These are phyloP conservation scores for Lophius piscatorius DNA, from an alignment of 2,113 vertebrate species.

Conservation along the genomic window DNA sequence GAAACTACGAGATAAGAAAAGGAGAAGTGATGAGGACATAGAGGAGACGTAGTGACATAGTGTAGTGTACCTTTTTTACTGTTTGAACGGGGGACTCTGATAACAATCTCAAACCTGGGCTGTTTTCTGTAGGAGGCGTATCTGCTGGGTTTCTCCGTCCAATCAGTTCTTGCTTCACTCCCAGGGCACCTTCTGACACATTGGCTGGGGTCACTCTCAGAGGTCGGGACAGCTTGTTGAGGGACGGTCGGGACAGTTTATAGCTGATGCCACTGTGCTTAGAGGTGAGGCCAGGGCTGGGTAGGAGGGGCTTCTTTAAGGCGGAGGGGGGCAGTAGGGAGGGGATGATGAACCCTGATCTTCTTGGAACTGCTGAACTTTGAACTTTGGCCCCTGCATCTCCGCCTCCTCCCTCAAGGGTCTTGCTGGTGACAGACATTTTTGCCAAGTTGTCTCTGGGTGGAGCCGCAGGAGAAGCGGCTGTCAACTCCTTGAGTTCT, in stretches of 20 bases:
- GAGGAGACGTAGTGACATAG: no score
- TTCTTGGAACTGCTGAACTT: not conserved
- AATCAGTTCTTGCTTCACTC: constrained; percentile 7
- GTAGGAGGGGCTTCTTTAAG: constrained; percentile 85
- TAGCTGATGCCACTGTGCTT: constrained; percentile 83
- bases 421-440: constrained; percentile 20
- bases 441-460: constrained; percentile 29
- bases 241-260: constrained; percentile 85
- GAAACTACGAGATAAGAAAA: no score
- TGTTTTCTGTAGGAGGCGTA: constrained; percentile 36
- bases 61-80: no score
- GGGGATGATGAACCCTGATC: not conserved
- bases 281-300: constrained; percentile 64
- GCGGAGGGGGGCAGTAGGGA: constrained; percentile 42
- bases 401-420: constrained; percentile 4
- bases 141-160: constrained; percentile 24
- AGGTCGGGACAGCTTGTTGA: constrained; percentile 81
- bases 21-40: no score
- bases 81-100: not conserved
- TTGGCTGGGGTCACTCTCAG: constrained; percentile 32
- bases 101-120: constrained; percentile 46
- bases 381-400: constrained; percentile 8
- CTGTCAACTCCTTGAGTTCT: constrained; percentile 75
- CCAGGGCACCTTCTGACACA: constrained; percentile 32
- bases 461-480: constrained; percentile 44